Conservation (phyloP, 2,888 invertebrate species). For the Autographa gamma region DNA sequence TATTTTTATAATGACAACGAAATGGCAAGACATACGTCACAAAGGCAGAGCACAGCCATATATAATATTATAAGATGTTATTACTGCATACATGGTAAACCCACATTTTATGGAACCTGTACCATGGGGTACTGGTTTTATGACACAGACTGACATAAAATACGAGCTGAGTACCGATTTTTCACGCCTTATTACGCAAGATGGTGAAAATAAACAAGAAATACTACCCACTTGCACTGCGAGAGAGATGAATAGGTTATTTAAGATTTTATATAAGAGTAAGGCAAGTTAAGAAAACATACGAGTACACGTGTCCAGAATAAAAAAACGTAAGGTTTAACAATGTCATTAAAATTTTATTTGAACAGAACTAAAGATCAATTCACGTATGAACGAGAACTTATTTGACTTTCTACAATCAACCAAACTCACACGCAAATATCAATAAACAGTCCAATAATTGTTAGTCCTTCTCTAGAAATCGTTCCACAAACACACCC, state of each 20-base stretch:
- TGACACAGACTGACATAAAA: slow-evolving; percentile 58
- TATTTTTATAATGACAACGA: slow-evolving; percentile 41
- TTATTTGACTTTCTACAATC: too few species aligned
- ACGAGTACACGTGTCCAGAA: too few species aligned
- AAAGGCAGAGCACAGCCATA: slow-evolving; percentile 29
- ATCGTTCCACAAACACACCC: neutral
- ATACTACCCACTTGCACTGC: slow-evolving; percentile 18
- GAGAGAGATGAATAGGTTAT: slow-evolving; percentile 28
- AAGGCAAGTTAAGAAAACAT: too few species aligned
- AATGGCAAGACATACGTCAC: slow-evolving; percentile 31
- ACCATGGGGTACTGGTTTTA: slow-evolving; percentile 53
- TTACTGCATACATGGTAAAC: slow-evolving; percentile 43
- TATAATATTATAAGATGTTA: slow-evolving; percentile 42
- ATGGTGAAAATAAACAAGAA: slow-evolving; percentile 51
- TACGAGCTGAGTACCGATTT: slow-evolving; percentile 58
- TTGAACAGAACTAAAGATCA: too few species aligned
- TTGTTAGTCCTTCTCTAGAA: neutral
- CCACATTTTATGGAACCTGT: slow-evolving; percentile 42
- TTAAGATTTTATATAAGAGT: neutral
- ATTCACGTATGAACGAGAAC: too few species aligned
- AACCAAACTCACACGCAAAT: too few species aligned
- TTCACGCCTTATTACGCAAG: slow-evolving; percentile 59
- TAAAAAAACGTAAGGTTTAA: too few species aligned
- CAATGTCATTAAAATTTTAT: too few species aligned
- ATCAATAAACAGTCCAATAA: too few species aligned